Evolutionary conservation across 1,140 invertebrate species (phyloP).

Genomic region (Drosophila saltans): DNA sequence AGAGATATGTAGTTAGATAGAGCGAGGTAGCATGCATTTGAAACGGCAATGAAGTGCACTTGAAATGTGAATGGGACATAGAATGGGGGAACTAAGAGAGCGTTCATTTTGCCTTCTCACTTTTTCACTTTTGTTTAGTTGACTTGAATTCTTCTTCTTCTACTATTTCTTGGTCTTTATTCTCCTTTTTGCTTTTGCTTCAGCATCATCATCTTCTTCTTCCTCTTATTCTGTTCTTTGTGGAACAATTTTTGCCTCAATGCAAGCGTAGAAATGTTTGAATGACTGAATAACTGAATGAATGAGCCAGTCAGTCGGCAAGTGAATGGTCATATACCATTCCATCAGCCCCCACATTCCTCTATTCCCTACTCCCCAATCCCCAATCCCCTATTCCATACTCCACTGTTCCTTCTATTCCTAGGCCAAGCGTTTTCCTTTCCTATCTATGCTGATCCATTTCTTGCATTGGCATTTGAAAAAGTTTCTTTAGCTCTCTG

Average conservation of each 20-base stretch:
- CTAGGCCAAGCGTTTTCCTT: background rate
- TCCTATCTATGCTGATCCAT: conserved; percentile 44
- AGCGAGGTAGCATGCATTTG: background rate
- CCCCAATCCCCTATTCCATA: background rate
- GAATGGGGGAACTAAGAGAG: conserved; percentile 21
- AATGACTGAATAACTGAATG: conserved; percentile 60
- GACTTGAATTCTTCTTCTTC: conserved; percentile 18
- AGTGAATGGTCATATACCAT: conserved; percentile 49
- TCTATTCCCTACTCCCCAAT: background rate
- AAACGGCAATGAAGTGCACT: conserved; percentile 77
- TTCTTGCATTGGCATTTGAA: conserved; percentile 28
- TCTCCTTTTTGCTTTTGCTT: background rate
- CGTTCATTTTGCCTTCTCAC: conserved; percentile 3
- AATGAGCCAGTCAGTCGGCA: conserved; percentile 43
- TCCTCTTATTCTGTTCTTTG: conserved; percentile 60
- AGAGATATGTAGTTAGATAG: background rate
- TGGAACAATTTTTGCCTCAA: conserved; percentile 75
- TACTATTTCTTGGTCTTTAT: background rate
- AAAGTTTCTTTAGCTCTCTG: conserved; percentile 49
- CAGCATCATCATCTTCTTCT: background rate
- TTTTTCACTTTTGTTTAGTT: conserved; percentile 24
- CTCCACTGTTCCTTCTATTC: conserved; percentile 5
- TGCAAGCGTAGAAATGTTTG: conserved; percentile 73
- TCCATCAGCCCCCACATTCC: background rate
- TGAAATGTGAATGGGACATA: conserved; percentile 56